Base-by-base conservation (phyloP, 1,140 invertebrate genomes). In the Episyrphus balteatus region DNA sequence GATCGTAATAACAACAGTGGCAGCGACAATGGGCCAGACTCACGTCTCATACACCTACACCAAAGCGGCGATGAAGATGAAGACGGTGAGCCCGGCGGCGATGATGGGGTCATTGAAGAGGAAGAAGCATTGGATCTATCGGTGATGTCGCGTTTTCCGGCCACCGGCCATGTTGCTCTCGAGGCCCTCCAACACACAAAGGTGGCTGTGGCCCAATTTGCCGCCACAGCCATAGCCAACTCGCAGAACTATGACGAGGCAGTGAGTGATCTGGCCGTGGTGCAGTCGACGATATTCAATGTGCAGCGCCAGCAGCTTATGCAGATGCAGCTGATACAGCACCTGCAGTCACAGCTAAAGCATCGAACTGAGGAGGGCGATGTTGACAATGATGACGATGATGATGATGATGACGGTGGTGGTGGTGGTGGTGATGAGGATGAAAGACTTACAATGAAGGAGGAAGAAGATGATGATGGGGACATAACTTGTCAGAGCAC, bases 261-360 rank as follows among this genome's bases (percentile, higher is more conserved):
- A 8, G 69, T 89, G 41, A 86, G 90, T 62, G 88, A 93, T 62
- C 69, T 94, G 46, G 86, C 89, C 12, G 78, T 92, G 42, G 73
- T 94, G 44, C 88, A 92, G 58, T 86, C 84, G 43, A 89, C 89
- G 2, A 72, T 95, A 42, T 92, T 87, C 63, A 91, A 86, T 11
- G 73, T 94, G 26, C 92, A 94, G 65, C 88, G 93, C 58, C 92
- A 94, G 71, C 92, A 96, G 75, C 80, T 94, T 52, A 82, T 95
- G 62, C 91, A 96, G 70, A 70, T 95, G 49, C 91, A 94, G 70
- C 73, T 95, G 53, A 92, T 95, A 59, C 86, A 91, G 53, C 90
- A 94, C 64, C 73, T 94, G 42, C 88, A 93, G 70, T 86, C 88
- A 55, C 89, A 94, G 69, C 71, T 94, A 40, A 63, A 63, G 44